Evolutionary conservation across 2,888 invertebrate genomes (phyloP), one percentile per base, ranked within the genome.

Genomic region (Lasioglossum zephyrum): DNA sequence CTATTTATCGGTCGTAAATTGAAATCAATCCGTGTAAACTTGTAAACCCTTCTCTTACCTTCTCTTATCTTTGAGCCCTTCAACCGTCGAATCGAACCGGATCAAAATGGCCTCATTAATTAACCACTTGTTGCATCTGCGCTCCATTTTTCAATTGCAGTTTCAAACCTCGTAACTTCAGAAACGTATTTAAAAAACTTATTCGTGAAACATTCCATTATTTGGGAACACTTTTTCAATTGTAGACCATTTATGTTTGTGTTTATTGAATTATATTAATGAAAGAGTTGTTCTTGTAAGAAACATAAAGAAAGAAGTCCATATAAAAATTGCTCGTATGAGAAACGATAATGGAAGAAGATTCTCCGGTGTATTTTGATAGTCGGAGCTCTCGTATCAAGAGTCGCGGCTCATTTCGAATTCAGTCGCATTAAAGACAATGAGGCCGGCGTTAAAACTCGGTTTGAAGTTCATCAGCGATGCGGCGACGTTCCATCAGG

Each of bases 401-500:
- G 63, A 31, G 63, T 63, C 63, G 63, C 31, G 63, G 18, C 63
- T 63, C 63, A 63, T 63, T 63, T 63, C 63, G 31, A 18, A 63
- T 63, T 11, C 81, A 57, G 53, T 81, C 81, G 82, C 72, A 44
- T 79, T 44, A 63, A 36, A 39, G 66, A 73, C 63, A 63, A 63
- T 63, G 73, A 57, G 53, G 75, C 60, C 74, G 44, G 75, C 41
- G 70, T 44, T 70, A 39, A 70, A 70, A 70, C 39, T 70, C 70
- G 70, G 39, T 70, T 41, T 41, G n/a, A 49, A 73, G 73, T 73
- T 73, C 73, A 47, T 31, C 73, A 31, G 22, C 73, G 26, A 36
- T 73, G 70, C 70, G 39, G 39, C n/a, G 70, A 70, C 70, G 22
- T 70, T 70, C 70, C 70, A 70, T 70, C 70, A 70, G 39, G 70